phyloP scores from a whole-genome alignment of 2,888 invertebrate species.

The Ptilodon capucinus region DNA sequence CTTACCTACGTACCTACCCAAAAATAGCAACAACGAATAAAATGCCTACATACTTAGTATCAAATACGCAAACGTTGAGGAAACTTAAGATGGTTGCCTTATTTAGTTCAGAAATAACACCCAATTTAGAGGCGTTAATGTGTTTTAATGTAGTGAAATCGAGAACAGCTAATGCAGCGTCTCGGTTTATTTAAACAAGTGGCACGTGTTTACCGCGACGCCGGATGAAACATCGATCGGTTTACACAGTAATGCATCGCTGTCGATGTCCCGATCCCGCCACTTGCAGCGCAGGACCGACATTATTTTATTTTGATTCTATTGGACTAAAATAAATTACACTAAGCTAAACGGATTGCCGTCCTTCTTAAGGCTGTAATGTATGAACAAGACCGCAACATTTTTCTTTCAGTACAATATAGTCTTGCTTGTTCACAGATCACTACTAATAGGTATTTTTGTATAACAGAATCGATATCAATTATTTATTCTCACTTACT shows the following conservation, averaged over 20 bases:
- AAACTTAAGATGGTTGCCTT: conserved; percentile 39
- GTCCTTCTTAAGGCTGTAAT: too few species aligned
- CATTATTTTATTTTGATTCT: conserved; percentile 28
- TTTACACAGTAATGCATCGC: conserved; percentile 77
- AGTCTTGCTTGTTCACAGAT: too few species aligned
- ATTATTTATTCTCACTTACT: too few species aligned
- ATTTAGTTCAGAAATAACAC: conserved; percentile 69
- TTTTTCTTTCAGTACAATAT: too few species aligned
- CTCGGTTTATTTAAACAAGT: conserved; percentile 80
- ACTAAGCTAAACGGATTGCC: too few species aligned
- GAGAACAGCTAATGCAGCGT: conserved; percentile 78
- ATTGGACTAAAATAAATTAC: too few species aligned
- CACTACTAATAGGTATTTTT: too few species aligned
- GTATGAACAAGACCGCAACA: too few species aligned
- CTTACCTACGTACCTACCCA: too few species aligned
- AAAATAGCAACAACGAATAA: too few species aligned
- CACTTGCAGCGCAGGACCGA: conserved; percentile 49
- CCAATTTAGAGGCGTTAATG: conserved; percentile 76
- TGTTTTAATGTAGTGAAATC: conserved; percentile 81
- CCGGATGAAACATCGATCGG: conserved; percentile 80
- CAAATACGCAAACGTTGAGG: conserved; percentile 18
- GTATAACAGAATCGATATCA: too few species aligned
- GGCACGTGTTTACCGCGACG: conserved; percentile 77
- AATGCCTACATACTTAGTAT: too few species aligned
- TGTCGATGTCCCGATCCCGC: conserved; percentile 61